These are phyloP conservation scores for Carassius gibelio DNA, from an alignment of 2,113 vertebrate species.

Conservation along the genomic window DNA sequence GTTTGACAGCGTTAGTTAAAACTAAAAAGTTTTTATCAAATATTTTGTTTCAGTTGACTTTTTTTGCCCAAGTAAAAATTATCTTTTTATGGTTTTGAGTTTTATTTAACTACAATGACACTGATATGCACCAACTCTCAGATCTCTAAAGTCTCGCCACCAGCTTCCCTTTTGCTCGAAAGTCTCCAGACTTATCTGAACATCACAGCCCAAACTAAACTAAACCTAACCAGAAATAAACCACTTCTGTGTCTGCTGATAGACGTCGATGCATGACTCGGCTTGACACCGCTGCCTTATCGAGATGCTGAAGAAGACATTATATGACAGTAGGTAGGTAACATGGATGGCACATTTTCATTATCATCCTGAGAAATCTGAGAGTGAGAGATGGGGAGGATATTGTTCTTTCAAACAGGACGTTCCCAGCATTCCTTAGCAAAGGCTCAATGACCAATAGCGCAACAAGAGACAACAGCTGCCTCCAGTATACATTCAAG, in stretches of 20 bases:
- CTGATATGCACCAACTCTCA: neutral
- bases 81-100: neutral
- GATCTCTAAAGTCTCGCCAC: neutral
- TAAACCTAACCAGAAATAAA: neutral
- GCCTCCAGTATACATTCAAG: neutral
- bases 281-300: neutral
- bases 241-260: neutral
- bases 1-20: too few species aligned
- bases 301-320: neutral
- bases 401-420: constrained; percentile 41
- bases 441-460: constrained; percentile 16
- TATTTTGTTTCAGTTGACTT: too few species aligned
- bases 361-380: neutral
- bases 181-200: neutral
- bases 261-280: too few species aligned
- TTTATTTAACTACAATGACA: neutral
- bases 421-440: constrained; percentile 45
- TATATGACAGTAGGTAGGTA: constrained; percentile 13
- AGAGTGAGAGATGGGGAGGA: constrained; percentile 32
- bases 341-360: constrained; percentile 12
- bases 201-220: neutral
- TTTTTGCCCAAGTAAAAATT: too few species aligned
- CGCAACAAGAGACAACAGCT: constrained; percentile 23
- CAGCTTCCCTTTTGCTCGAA: neutral
- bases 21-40: too few species aligned